Conservation (phyloP, 2,888 invertebrate species). For the Polymixis flavicincta region DNA sequence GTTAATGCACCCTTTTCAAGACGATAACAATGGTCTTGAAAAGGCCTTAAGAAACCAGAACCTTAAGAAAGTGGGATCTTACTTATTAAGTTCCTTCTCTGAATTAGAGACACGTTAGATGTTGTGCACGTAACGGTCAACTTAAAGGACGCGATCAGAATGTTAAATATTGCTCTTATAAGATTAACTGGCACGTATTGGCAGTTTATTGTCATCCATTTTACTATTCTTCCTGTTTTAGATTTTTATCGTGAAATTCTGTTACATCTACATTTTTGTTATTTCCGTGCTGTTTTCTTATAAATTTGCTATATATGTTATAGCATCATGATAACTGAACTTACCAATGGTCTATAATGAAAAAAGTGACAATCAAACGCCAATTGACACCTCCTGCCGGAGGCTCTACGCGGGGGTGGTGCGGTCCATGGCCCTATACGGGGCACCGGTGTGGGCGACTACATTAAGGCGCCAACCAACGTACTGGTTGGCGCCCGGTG, state of each 20-base stretch:
- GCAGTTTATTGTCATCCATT: constrained; percentile 6
- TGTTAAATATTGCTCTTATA: not conserved
- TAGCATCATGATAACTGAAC: not conserved
- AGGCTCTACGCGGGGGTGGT: no score
- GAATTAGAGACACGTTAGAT: constrained; percentile 1
- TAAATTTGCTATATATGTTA: not conserved
- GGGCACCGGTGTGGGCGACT: no score
- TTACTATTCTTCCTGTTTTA: constrained; percentile 41
- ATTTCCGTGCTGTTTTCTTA: constrained; percentile 18
- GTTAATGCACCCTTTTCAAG: no score
- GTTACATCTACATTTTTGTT: constrained; percentile 15
- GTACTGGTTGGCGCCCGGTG: no score
- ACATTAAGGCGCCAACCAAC: no score
- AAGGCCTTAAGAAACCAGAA: no score
- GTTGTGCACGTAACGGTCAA: constrained; percentile 18
- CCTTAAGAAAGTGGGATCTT: constrained; percentile 1
- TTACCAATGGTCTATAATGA: not conserved
- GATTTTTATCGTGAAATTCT: constrained; percentile 12
- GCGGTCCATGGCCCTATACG: no score
- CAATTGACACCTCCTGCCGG: not conserved
- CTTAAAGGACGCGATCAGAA: constrained; percentile 14
- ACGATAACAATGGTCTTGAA: no score
- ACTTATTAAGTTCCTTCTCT: not conserved
- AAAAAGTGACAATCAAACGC: not conserved
- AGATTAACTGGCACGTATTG: constrained; percentile 38